Evolutionary conservation across 2,113 vertebrate genomes (phyloP), one percentile per base, ranked within the genome.

Genomic region (Talpa occidentalis): DNA sequence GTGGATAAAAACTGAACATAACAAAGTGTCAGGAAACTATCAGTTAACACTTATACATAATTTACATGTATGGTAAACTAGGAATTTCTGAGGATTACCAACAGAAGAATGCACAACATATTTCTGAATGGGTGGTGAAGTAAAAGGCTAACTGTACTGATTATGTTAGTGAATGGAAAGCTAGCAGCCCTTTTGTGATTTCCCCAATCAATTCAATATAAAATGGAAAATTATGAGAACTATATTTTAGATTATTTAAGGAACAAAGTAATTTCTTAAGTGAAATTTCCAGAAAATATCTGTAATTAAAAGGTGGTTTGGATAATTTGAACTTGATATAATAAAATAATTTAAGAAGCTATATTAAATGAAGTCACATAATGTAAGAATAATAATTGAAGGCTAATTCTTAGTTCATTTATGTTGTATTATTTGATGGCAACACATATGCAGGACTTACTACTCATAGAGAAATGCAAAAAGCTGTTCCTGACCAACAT

Each of bases 401-500:
- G 56, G 35, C 5, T 44, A 76, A 44, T 16, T 73, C 66, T 88
- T 76, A 84, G 44, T 5, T 82, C 42, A 76, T 91, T 93, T 84
- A 11, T 64, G 92, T 79, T 95, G 54, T 47, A 69, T 14, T 90
- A 83, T 49, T 95, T 91, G 88, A 49, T 70, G 95, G 91, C 76
- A 86, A 96, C 78, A 93, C 60, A 15, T 1, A 17, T 77, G 59
- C 26, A 59, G 28, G 10, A 93, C 79, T 90, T 91, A 94, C 94
- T 86, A 64, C 88, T 96, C 95, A 95, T 2, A 79, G 24, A 19
- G 79, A 77, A 97, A 97, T 90, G 22, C 24, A 95, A 94, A 91
- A 90, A 10, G 42, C 10, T 30, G 0, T 91, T 70, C 21, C 54
- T 88, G 92, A 88, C 91, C 81, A 93, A 54, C 62, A 40, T 62